Conservation (phyloP, 1,140 invertebrate species). For the Ectropis grisescens region DNA sequence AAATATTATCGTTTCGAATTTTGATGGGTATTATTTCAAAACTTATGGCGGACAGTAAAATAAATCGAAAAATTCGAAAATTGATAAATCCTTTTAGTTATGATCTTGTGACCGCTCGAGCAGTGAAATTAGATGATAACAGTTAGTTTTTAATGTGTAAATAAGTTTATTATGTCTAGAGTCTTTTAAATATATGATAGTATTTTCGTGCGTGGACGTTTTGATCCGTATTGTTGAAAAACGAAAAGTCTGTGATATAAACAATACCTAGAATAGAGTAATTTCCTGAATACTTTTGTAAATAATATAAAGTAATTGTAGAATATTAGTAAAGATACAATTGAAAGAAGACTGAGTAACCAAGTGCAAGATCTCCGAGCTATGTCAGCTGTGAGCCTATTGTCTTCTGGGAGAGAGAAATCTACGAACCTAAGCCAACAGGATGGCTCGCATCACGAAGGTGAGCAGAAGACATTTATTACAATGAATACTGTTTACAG, state of each 20-base stretch:
- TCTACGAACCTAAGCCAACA: slow-evolving; percentile 41
- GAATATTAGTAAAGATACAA: slow-evolving; percentile 59
- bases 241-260: slow-evolving; percentile 72
- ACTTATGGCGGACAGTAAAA: slow-evolving; percentile 72
- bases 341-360: slow-evolving; percentile 66
- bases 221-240: slow-evolving; percentile 70
- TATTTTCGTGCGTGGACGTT: slow-evolving; percentile 69
- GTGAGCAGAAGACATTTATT: slow-evolving; percentile 12
- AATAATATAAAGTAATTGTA: slow-evolving; percentile 67
- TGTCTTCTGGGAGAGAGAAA: slow-evolving; percentile 63
- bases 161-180: slow-evolving; percentile 65
- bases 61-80: too few relatives aligned
- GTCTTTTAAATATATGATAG: slow-evolving; percentile 63
- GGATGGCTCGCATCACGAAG: slow-evolving; percentile 26
- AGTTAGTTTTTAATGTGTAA: slow-evolving; percentile 68
- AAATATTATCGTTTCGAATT: slow-evolving; percentile 19
- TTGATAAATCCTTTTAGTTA: slow-evolving; percentile 71
- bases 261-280: slow-evolving; percentile 67
- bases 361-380: slow-evolving; percentile 49
- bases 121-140: slow-evolving; percentile 65
- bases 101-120: slow-evolving; percentile 67
- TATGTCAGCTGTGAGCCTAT: slow-evolving; percentile 67
- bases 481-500: too few relatives aligned
- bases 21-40: slow-evolving; percentile 51
- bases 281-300: slow-evolving; percentile 64